Evolutionary conservation across 2,797 vertebrate species (phyloP).

Genomic region (Schizothorax lantsangensis): DNA sequence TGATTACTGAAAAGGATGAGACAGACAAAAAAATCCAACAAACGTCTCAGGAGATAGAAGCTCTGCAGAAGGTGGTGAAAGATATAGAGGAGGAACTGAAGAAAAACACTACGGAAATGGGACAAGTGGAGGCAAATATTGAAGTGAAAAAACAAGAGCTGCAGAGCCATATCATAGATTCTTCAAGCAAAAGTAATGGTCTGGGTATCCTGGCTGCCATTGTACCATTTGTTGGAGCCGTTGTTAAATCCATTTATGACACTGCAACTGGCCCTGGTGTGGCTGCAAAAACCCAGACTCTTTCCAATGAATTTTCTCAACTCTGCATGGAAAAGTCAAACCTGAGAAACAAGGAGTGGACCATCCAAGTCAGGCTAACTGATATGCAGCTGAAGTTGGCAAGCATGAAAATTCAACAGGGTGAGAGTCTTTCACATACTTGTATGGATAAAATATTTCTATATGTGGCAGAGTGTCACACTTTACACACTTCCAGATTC

Average conservation of each 20-base stretch:
- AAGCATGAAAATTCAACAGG: no score
- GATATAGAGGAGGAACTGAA: not conserved
- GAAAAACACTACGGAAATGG: not conserved
- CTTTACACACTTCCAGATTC: not conserved
- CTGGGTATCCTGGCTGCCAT: accelerated
- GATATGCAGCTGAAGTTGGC: not conserved
- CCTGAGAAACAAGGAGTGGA: not conserved
- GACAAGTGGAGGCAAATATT: not conserved
- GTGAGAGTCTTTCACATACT: no score
- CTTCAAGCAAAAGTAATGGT: no score
- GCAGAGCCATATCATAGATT: not conserved
- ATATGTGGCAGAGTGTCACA: no score
- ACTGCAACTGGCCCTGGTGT: accelerated
- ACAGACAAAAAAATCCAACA: not conserved
- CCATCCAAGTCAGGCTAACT: not conserved
- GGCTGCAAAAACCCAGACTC: not conserved
- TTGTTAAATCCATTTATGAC: not conserved
- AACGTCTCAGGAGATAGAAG: accelerated
- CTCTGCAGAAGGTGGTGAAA: accelerated
- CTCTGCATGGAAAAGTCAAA: not conserved
- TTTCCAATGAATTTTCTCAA: not conserved
- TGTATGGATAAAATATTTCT: no score
- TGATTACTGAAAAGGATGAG: not conserved
- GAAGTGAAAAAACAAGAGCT: not conserved
- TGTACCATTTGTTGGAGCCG: not conserved